Base-by-base conservation (phyloP, 2,888 invertebrate species). In the Suillia variegata region DNA sequence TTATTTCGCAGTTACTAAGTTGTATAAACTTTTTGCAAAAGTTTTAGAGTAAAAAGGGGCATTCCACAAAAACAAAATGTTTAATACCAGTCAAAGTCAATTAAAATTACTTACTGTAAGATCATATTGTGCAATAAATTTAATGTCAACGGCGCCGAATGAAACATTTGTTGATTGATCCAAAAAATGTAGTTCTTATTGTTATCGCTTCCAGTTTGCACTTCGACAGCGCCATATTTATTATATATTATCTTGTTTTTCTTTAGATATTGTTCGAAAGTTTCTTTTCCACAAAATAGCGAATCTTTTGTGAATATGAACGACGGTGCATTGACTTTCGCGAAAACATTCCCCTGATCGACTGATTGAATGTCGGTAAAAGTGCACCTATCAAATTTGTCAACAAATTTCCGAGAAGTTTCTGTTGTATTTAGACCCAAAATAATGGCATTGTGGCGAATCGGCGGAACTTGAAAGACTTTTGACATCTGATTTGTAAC, bases 121-220 rank as follows among this genome's bases (percentile, higher is more conserved):
- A 79, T 91, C 88, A 71, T 48, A 34, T 75, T 76, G 42, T 76
- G 78, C 22, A 71, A 24, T 42, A 78, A 56, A 63, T 78, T 76
- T 2, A 77, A 58, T 13, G 69, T 62, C 58, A 78, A 59, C 1
- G 77, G 69, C 1, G 77, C 73, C 10, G 75, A 63, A 63, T 77
- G 79, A 71, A 86, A 90, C 0, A 90, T 88, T 70, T 90, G 89
- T 76, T 90, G 90, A 74, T 90, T 93, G 12, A 73, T 67, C 61
- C 70, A 78, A 0, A 60, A 68, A 12, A n/a, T n/a, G n/a, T n/a
- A n/a, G n/a, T n/a, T n/a, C n/a, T n/a, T n/a, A n/a, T n/a, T n/a
- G n/a, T n/a, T n/a, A n/a, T n/a, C n/a, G n/a, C n/a, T n/a, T n/a
- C n/a, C 45, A 63, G 58, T 0, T 47, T 51, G 0, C 65, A 1